phyloP scores from a whole-genome alignment of 2,797 vertebrate genomes.

The Fistularia commersonii region DNA sequence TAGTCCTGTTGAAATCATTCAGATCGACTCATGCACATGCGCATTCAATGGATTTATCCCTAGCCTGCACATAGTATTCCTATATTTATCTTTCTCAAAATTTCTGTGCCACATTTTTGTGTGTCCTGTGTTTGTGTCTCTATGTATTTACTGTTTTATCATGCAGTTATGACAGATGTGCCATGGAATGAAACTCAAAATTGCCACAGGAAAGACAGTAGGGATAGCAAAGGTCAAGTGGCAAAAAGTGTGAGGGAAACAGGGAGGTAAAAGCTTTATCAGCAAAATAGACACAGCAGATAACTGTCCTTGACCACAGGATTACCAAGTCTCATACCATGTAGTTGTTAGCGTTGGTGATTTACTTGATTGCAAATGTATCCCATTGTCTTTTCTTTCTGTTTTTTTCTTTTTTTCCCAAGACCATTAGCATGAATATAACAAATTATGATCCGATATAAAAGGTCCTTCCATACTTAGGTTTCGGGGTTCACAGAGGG shows the following conservation, averaged over 20 bases:
- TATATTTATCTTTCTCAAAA: neutral
- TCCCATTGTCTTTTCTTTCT: too few species aligned
- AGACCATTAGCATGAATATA: too few species aligned
- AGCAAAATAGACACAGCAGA: too few species aligned
- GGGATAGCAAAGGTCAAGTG: slow-evolving; percentile 5
- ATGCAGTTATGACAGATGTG: slow-evolving; percentile 22
- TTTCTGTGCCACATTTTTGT: neutral
- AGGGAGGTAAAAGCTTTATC: too few species aligned
- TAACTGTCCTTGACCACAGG: too few species aligned
- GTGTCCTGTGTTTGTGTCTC: neutral
- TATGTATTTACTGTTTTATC: slow-evolving; percentile 15
- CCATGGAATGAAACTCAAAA: slow-evolving; percentile 31
- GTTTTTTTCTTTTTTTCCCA: too few species aligned
- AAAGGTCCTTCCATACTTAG: too few species aligned
- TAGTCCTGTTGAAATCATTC: slow-evolving; percentile 12
- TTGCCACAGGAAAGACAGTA: slow-evolving; percentile 22
- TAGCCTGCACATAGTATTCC: neutral
- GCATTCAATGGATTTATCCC: neutral
- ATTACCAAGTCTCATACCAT: too few species aligned
- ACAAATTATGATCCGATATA: too few species aligned
- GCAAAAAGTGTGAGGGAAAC: slow-evolving; percentile 3
- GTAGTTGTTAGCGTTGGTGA: too few species aligned
- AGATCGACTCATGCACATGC: slow-evolving; percentile 3
- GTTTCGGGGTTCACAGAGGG: too few species aligned
- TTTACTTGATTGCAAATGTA: too few species aligned